Evolutionary conservation across 2,113 vertebrate species (phyloP), one percentile per base, ranked within the genome.

Genomic region (Ochotona curzoniae): DNA sequence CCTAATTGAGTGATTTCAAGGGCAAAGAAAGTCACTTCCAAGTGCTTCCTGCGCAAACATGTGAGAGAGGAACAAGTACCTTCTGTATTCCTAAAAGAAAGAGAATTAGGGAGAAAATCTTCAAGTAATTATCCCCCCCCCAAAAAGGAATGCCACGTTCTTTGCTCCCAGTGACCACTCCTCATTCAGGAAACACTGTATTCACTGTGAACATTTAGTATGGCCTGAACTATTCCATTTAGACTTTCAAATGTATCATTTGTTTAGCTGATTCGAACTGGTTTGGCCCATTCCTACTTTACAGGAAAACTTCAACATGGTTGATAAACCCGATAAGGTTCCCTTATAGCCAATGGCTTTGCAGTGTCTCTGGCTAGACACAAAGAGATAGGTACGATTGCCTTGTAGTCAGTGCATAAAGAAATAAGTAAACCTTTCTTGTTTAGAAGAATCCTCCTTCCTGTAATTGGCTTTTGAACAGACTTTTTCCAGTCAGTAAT

Each of bases 1-100:
- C 63, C 54, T 63, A 17, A 64, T 54, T 73, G 61, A 63, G n/a
- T 60, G 60, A 12, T 76, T 79, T 90, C 51, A 71, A 71, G 70
- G 75, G 69, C n/a, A 67, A 1, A 84, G 47, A 90, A 89, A 83
- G 25, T 6, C 60, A 84, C 54, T 83, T 89, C 70, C 75, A 92
- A n/a, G 28, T 83, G 92, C 64, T 38, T 17, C 76, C 64, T 81
- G 67, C 54, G 84, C 61, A 87, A 67, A 57, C 87, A 76, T 83
- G 6, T 84, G 44, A 54, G 23, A 76, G 57, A 35, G 63, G 83
- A 91, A 51, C 44, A 91, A 87, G 6, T 83, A 49, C 60, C 25
- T 79, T 80, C 66, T 54, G 75, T 63, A 81, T 84, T 35, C 25
- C n/a, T 8, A 51, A 57, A 63, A 60, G 57, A 15, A n/a, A 81